Evolutionary conservation across 2,888 invertebrate genomes (phyloP), one percentile per base, ranked within the genome.

Genomic region (Pomacea canaliculata): DNA sequence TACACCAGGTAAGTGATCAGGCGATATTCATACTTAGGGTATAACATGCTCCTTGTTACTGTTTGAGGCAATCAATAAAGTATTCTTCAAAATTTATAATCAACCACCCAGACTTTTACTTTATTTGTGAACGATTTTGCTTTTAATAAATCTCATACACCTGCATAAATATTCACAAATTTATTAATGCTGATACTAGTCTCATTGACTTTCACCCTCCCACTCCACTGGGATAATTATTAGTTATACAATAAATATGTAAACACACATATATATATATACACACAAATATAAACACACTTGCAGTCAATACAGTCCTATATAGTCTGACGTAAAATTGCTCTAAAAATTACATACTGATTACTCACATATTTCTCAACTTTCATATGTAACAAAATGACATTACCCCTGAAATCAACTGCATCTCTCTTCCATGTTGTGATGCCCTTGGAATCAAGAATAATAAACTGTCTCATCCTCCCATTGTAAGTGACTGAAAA

Each of bases 361-460:
- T 23, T 23, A 23, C 23, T 23, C 23, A 60, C 60, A 60, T n/a
- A 60, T 60, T 19, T 19, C 16, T 19, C n/a, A 60, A 60, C 8
- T 56, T 13, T 56, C 16, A 56, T 2, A 56, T 56, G 10, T 7
- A 56, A 56, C 1, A 10, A 56, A 10, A 56, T 56, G 12, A 56
- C 51, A 56, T 16, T 81, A 89, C 89, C 87, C 83, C 87, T 83
- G 9, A 81, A 78, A 63, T 85, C 85, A 5, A 85, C 84, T 37
- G 80, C 80, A 77, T 85, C 83, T 67, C 87, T 81, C 70, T 87
- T 88, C 89, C 90, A 90, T n/a, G 86, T 85, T 27, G 87, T 87
- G 9, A 89, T 85, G 18, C 90, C 90, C 70, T 88, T 90, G 8
- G 86, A 81, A 79, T 90, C 90, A n/a, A 90, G 79, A 27, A 90